Percentiles rank a stretch among this genome's conserved stretches.
These are phyloP conservation scores for Sturnira hondurensis DNA, from an alignment of 2,113 vertebrate genomes.

Conservation along the genomic window DNA sequence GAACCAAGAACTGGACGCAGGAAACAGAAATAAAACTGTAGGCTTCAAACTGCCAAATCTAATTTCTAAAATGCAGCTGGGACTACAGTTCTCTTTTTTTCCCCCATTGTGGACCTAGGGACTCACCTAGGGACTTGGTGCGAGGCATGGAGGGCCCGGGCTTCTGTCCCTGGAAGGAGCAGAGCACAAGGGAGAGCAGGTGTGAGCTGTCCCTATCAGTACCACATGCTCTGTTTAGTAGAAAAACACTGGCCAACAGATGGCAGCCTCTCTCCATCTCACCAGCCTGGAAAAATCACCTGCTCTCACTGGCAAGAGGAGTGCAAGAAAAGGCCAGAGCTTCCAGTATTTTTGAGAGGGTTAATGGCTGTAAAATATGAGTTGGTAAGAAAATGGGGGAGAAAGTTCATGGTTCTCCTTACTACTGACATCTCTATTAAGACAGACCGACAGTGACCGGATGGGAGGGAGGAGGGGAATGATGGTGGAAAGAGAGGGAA, in stretches of 20 bases:
- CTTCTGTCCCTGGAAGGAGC: background rate
- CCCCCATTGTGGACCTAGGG: background rate
- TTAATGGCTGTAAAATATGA: background rate
- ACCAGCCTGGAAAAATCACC: background rate
- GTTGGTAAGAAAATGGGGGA: background rate
- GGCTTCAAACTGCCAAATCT: background rate
- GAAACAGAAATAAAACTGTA: background rate
- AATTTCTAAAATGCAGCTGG: background rate
- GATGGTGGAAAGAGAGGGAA: too few relatives aligned
- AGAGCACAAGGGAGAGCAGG: fast-evolving
- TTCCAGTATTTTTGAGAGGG: background rate
- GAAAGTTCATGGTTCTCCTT: background rate
- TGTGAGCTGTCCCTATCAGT: background rate
- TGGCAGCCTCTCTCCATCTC: background rate
- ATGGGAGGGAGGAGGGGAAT: too few relatives aligned
- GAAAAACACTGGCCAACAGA: background rate
- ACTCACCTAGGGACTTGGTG: background rate
- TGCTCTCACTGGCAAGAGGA: background rate
- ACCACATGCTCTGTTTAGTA: background rate
- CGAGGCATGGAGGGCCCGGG: background rate
- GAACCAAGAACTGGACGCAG: background rate
- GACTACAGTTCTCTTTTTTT: background rate
- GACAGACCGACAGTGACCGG: too few relatives aligned
- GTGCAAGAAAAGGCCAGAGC: background rate
- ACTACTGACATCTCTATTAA: background rate